Evolutionary conservation across 1,140 invertebrate genomes (phyloP), one percentile per base, ranked within the genome.

Genomic region (Diachasma alloeum): DNA sequence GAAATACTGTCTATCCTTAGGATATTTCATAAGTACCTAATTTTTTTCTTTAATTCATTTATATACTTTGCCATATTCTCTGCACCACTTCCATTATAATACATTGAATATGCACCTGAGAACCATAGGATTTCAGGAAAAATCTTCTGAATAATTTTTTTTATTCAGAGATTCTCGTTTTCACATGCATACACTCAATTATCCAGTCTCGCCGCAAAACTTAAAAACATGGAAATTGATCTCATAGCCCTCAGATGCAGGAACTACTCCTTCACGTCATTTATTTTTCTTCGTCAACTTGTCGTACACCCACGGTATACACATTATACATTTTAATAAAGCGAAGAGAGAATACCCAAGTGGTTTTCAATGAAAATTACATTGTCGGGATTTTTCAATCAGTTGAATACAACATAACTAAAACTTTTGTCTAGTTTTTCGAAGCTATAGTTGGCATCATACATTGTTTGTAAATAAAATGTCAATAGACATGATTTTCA

Each of bases 221-320:
- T 48, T 48, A 3, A 56, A 56, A 19, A 19, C 19, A 8, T n/a
- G n/a, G 15, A 56, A 19, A 56, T 1, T 13, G 17, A 68, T 63
- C 44, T 66, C 19, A 63, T 76, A 81, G 79, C 63, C 79, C 79
- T 81, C 80, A 81, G 80, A 75, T 80, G 79, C 70, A 74, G 78
- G 75, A 72, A 75, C 44, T 26, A 31, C 24, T 76, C 66, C 63
- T 70, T 22, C 39, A 19, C n/a, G 5, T 56, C 48, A 8, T 4
- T 56, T 22, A 4, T 19, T 56, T 63, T 42, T 74, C 63, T 63
- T 74, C 59, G n/a, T 56, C 72, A 77, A 79, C 78, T 72, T 15
- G 44, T 75, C 63, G 72, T 79, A 75, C 75, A 79, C 73, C 70
- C 13, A 66, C 13, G 39, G 71, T 75, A 73, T 44, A 77, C 48